Evolutionary conservation across 2,888 invertebrate genomes (phyloP), one percentile per base, ranked within the genome.

Genomic region (Hyalella azteca): DNA sequence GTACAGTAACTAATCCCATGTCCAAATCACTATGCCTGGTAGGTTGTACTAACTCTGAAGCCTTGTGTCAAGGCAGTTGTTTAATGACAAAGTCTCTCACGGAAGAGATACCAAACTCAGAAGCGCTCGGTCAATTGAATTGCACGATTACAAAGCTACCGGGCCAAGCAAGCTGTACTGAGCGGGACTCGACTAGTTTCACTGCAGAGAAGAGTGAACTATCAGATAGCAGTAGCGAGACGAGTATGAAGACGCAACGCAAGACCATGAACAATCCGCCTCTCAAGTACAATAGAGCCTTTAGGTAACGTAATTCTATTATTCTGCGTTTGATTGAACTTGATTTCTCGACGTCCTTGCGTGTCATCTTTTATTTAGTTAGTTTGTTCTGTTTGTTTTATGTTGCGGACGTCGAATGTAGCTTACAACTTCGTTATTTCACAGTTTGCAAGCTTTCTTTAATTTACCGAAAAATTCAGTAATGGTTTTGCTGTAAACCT

Each of bases 261-360:
- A 82, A 80, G 66, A 19, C 60, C 13, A 79, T 79, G 41, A 83
- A 83, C 49, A 81, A 80, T 40, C 83, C 83, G 45, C 83, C 81
- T 45, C 83, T 83, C 76, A 83, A 83, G 80, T 83, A 81, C 77
- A 83, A 83, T 81, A 81, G 83, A 79, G 83, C 83, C 7, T 83
- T 83, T 81, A 83, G 83, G 83, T 83, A 78, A 60, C 26, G 54
- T 54, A 29, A n/a, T 29, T 26, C 22, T 3, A 5, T 54, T 54
- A 29, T 26, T 54, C 54, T 29, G 54, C 26, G 29, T 29, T 29
- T 54, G 54, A 5, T 26, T 26, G 54, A 26, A 54, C 26, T 22
- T 54, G 3, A 7, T 49, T 49, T 54, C 54, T 26, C 29, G 22
- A 26, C 13, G 54, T 54, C 29, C 29, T 3, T 3, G 54, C 29